A percentile compares a stretch with the other conserved stretches of the same genome.
These are phyloP conservation scores for Limnephilus rhombicus DNA, from an alignment of 2,888 invertebrate genomes.

Conservation along the genomic window DNA sequence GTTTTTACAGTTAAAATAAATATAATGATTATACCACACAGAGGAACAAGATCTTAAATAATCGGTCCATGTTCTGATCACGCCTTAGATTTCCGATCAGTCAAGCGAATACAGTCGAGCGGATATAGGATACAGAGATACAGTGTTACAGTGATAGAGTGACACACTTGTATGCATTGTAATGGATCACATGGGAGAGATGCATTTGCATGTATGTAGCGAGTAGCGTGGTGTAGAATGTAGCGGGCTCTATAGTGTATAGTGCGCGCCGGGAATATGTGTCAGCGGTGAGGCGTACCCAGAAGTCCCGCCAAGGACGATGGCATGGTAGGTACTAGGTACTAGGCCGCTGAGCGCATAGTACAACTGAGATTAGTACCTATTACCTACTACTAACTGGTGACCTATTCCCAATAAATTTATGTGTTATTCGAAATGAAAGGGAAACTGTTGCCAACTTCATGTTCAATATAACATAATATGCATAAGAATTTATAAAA, in stretches of 20 bases:
- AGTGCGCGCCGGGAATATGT: slow-evolving; percentile 53
- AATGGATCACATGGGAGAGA: slow-evolving; percentile 61
- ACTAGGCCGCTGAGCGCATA: background rate
- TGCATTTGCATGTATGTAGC: slow-evolving; percentile 62
- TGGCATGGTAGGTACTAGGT: slow-evolving; percentile 41
- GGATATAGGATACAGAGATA: slow-evolving; percentile 56
- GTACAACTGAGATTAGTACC: no score
- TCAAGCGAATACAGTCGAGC: slow-evolving; percentile 36
- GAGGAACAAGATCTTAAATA: slow-evolving; percentile 26
- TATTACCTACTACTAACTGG: no score
- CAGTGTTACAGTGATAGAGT: background rate
- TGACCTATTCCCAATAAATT: no score
- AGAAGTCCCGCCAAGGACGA: slow-evolving; percentile 58
- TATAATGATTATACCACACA: background rate
- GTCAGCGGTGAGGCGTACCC: slow-evolving; percentile 56
- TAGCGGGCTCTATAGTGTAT: slow-evolving; percentile 37
- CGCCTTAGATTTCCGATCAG: slow-evolving; percentile 15
- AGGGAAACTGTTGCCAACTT: background rate
- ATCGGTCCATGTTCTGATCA: slow-evolving; percentile 8
- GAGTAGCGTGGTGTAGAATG: background rate
- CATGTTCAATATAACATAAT: background rate
- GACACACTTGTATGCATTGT: slow-evolving; percentile 31
- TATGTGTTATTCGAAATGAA: background rate
- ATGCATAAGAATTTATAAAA: background rate
- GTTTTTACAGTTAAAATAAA: background rate